Percentiles rank a stretch among this genome's conserved stretches.
Conservation (phyloP, 2,113 vertebrate genomes). For the Rhea pennata region DNA sequence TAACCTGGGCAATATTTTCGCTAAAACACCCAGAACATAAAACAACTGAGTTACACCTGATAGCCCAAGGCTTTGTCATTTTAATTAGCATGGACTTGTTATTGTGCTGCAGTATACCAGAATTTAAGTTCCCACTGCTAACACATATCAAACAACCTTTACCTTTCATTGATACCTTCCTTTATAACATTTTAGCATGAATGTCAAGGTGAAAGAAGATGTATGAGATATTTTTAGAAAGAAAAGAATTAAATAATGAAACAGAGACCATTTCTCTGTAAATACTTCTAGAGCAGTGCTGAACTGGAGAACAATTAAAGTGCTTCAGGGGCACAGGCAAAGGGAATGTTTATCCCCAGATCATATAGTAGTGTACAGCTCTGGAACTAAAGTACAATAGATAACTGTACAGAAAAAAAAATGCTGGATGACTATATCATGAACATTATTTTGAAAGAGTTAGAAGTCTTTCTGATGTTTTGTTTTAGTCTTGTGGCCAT, state of each 20-base stretch:
- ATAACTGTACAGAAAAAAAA: neutral
- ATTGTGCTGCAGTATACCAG: neutral
- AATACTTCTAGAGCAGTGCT: neutral
- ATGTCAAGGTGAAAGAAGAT: neutral
- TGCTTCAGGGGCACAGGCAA: neutral
- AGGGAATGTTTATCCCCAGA: neutral
- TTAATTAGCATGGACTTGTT: neutral
- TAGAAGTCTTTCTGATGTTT: neutral
- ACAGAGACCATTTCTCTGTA: neutral
- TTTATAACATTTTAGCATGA: neutral
- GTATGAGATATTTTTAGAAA: neutral
- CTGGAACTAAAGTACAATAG: neutral
- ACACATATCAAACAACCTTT: neutral
- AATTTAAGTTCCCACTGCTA: neutral
- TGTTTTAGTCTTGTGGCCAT: neutral
- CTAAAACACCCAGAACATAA: neutral
- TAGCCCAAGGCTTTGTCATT: neutral
- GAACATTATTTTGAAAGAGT: neutral
- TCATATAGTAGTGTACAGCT: neutral
- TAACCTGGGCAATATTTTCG: neutral
- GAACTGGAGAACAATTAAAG: neutral
- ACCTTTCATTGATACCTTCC: neutral
- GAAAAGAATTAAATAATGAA: neutral
- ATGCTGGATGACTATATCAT: neutral
- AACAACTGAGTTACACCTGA: neutral